These are phyloP conservation scores for Cliona cf. orientalis DNA, from an alignment of 37 sponge, comb jelly and placozoan genomes.

Conservation along the genomic window DNA sequence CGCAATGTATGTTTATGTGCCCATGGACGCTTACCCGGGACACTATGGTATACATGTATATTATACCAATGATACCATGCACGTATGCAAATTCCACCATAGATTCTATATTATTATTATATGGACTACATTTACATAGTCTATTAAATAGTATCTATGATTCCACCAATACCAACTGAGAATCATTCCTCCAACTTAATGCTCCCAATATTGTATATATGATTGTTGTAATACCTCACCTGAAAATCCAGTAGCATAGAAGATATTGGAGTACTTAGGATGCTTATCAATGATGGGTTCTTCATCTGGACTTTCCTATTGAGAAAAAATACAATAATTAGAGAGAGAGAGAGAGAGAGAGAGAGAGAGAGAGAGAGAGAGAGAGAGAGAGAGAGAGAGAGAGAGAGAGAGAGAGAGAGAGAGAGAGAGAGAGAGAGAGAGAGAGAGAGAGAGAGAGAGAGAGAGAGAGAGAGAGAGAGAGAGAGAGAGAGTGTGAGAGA, in stretches of 20 bases:
- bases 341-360: conserved; percentile 11
- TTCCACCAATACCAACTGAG: too few relatives aligned
- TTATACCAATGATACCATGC: too few relatives aligned
- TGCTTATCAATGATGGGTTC: conserved; percentile 72
- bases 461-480: conserved; percentile 14
- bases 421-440: background rate
- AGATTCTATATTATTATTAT: too few relatives aligned
- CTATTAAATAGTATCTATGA: too few relatives aligned
- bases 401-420: background rate
- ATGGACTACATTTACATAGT: too few relatives aligned
- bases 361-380: conserved; percentile 14
- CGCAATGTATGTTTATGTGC: too few relatives aligned
- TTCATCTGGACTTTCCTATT: conserved; percentile 53
- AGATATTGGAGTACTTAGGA: conserved; percentile 58
- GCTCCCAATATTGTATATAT: too few relatives aligned
- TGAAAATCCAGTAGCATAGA: conserved; percentile 84
- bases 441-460: conserved; percentile 14
- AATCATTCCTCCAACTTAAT: too few relatives aligned
- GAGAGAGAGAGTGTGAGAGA: background rate
- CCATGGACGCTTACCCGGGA: too few relatives aligned
- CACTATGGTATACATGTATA: too few relatives aligned
- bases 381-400: conserved; percentile 14
- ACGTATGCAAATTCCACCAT: too few relatives aligned
- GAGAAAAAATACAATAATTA: background rate
- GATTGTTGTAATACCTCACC: conserved; percentile 57